Evolutionary conservation across 2,113 vertebrate genomes (phyloP).

Genomic region (Perccottus glenii): DNA sequence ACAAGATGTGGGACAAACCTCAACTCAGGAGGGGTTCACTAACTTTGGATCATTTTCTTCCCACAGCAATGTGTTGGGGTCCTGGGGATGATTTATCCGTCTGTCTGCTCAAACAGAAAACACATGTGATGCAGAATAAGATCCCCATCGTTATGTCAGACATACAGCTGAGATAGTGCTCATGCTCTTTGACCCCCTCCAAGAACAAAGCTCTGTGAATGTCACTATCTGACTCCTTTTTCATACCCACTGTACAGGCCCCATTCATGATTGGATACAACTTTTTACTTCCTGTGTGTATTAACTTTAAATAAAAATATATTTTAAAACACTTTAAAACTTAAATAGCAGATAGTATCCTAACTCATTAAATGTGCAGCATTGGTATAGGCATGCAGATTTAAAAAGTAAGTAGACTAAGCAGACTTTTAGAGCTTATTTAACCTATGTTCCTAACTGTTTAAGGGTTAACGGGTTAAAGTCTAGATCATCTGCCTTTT

Average conservation of each 20-base stretch:
- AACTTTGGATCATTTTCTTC: constrained; percentile 15
- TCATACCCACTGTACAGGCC: background rate
- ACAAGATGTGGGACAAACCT: constrained; percentile 36
- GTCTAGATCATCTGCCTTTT: constrained; percentile 42
- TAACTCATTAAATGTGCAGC: too few species aligned
- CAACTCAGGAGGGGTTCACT: constrained; percentile 36
- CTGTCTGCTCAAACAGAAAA: constrained; percentile 40
- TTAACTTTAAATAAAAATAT: too few species aligned
- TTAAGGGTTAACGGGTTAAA: background rate
- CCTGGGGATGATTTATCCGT: constrained; percentile 51
- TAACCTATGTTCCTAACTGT: background rate
- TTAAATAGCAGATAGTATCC: too few species aligned
- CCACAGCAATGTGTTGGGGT: constrained; percentile 32
- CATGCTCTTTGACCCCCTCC: constrained; percentile 11
- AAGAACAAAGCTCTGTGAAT: constrained; percentile 1
- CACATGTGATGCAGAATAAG: constrained; percentile 22
- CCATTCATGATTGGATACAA: too few species aligned
- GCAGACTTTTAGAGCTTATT: too few species aligned
- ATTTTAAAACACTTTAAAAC: too few species aligned
- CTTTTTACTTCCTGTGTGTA: too few species aligned
- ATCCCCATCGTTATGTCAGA: constrained; percentile 16
- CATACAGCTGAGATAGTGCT: constrained; percentile 42
- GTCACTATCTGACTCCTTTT: constrained; percentile 9
- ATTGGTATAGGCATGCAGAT: too few species aligned
- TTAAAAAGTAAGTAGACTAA: too few species aligned